Conservation (phyloP, 2,888 invertebrate species). For the Thera obeliscata region DNA sequence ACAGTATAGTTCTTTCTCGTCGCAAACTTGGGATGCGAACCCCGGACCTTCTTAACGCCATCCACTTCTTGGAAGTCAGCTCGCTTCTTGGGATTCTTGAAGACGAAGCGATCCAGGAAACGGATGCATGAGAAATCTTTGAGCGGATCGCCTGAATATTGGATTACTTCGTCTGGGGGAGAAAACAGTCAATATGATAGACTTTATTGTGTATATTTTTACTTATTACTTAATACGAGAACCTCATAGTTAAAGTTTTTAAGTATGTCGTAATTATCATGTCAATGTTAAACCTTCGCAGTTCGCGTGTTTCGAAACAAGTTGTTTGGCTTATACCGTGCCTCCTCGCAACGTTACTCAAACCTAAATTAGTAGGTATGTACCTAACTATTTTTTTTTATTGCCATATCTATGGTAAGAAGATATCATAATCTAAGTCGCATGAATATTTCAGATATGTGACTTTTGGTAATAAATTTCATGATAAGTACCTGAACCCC, state of each 20-base stretch:
- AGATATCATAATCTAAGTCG: too few species aligned
- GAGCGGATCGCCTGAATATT: slow-evolving; percentile 96
- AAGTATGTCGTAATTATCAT: neutral
- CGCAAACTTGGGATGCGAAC: slow-evolving; percentile 87
- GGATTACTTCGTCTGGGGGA: slow-evolving; percentile 86
- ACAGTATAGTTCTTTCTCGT: slow-evolving; percentile 88
- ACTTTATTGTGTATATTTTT: too few species aligned
- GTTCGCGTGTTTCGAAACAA: neutral
- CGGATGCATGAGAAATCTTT: slow-evolving; percentile 95
- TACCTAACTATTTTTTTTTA: neutral
- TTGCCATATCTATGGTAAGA: neutral
- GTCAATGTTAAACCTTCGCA: slow-evolving; percentile 2
- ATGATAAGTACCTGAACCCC: too few species aligned
- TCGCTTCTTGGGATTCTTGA: slow-evolving; percentile 94
- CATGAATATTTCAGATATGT: too few species aligned
- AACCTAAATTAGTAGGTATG: neutral
- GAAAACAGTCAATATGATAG: too few species aligned
- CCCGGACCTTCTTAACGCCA: slow-evolving; percentile 79
- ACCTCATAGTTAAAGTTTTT: neutral
- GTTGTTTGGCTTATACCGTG: neutral
- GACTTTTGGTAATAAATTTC: too few species aligned
- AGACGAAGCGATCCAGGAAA: slow-evolving; percentile 97
- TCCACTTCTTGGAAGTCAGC: slow-evolving; percentile 51
- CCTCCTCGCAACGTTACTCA: neutral
- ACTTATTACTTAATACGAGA: neutral